phyloP scores from a whole-genome alignment of 2,797 vertebrate species.

The Perodicticus potto region DNA sequence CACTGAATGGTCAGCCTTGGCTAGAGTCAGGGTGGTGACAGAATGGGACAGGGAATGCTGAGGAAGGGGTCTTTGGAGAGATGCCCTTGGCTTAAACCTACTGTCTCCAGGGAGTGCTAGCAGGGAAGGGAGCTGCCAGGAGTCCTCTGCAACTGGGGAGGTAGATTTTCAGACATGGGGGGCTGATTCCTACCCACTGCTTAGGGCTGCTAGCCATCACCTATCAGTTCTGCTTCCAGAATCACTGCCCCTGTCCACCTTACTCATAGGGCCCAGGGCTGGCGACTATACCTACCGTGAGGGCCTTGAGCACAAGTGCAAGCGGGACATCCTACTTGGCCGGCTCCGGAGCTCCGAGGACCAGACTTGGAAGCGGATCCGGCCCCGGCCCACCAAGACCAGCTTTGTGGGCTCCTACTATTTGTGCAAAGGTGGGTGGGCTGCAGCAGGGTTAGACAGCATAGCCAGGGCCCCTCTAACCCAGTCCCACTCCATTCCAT shows the following conservation, averaged over 20 bases:
- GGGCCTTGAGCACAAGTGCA: conserved; percentile 97
- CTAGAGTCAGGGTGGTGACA: background rate
- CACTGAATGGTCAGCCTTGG: background rate
- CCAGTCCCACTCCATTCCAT: background rate
- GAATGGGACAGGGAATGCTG: background rate
- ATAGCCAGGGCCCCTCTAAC: background rate
- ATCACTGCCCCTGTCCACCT: background rate
- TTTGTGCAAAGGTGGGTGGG: conserved; percentile 96
- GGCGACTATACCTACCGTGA: conserved; percentile 97
- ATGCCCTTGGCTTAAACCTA: accelerated
- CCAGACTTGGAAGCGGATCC: conserved; percentile 96
- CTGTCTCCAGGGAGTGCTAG: background rate
- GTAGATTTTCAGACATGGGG: background rate
- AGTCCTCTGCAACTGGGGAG: background rate
- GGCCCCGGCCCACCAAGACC: conserved; percentile 96
- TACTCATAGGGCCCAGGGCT: conserved; percentile 92
- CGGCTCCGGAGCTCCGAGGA: conserved; percentile 94
- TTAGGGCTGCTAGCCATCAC: accelerated
- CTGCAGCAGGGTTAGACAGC: accelerated
- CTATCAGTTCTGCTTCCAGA: background rate
- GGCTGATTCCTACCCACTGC: accelerated
- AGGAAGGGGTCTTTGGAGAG: background rate
- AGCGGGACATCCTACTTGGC: conserved; percentile 95
- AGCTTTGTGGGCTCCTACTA: conserved; percentile 98
- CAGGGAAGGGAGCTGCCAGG: background rate